Evolutionary conservation across 2,888 invertebrate genomes (phyloP), one percentile per base, ranked within the genome.

Genomic region (Eupithecia exiguata): DNA sequence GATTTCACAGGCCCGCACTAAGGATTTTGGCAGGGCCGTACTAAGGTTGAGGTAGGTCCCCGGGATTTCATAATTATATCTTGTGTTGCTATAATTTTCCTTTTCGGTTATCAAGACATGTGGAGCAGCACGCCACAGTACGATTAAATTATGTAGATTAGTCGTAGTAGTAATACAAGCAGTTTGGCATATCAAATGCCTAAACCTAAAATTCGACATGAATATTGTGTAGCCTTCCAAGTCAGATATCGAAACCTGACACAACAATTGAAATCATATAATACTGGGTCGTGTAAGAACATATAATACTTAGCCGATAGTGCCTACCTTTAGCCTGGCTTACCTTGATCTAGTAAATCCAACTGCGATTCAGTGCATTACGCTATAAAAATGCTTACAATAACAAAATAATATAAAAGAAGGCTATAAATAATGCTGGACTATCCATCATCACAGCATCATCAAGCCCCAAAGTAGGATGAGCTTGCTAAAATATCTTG

Each of bases 271-370:
- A 79, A 81, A 77, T 76, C 73, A 80, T 77, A 68, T 75, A 70
- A 66, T 73, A 74, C 36, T 36, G 63, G 6, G 68, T 35, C 65
- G 75, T 18, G 58, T 68, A 68, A 43, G 63, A 18, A 40, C 63
- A 49, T 70, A 35, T 70, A 35, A 35, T n/a, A 30, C 43, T 71
- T 30, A 73, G 71, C 53, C 73, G 63, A 38, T 70, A 75, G 61
- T 76, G 75, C 71, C 77, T 72, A 61, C 40, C 25, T 36, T 40
- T 18, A 76, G 70, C 77, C 79, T 80, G 72, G 86, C 74, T 87
- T 76, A 76, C 87, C 87, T 87, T 87, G 87, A 85, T 87, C 87
- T 84, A 86, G 81, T 87, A 82, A 83, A 77, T 79, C 80, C 77
- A 72, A 80, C 78, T 78, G 81, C 78, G 53, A 77, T 61, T 30